phyloP scores from a whole-genome alignment of 1,140 invertebrate genomes.

The Octopus bimaculoides region DNA sequence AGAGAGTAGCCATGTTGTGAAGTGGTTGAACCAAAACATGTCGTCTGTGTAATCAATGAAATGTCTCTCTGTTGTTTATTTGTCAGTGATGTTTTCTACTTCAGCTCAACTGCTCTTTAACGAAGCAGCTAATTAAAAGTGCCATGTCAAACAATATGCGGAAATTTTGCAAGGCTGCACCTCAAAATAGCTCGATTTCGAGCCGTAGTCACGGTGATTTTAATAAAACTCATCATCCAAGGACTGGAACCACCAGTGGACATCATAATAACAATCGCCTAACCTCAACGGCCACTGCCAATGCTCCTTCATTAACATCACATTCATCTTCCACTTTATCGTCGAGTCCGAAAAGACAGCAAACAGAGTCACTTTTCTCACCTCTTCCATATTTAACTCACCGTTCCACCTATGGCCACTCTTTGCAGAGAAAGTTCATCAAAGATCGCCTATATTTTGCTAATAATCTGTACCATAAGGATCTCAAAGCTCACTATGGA shows the following conservation, averaged over 20 bases:
- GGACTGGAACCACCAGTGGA: too few species aligned
- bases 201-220: too few species aligned
- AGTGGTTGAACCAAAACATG: slow-evolving; percentile 6
- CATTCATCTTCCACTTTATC: neutral
- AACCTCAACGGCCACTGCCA: too few species aligned
- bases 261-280: too few species aligned
- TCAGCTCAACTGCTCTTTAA: too few species aligned
- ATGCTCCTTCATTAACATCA: neutral
- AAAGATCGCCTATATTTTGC: slow-evolving; percentile 38
- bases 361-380: neutral
- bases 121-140: too few species aligned
- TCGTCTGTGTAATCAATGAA: neutral
- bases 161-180: too few species aligned
- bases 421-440: slow-evolving; percentile 29
- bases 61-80: too few species aligned
- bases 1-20: neutral
- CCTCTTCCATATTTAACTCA: neutral
- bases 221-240: too few species aligned
- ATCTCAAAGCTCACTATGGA: slow-evolving; percentile 86
- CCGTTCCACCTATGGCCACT: neutral
- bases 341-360: neutral
- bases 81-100: too few species aligned
- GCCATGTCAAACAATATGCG: too few species aligned
- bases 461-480: slow-evolving; percentile 74
- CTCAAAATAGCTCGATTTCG: too few species aligned